Evolutionary conservation across 2,113 vertebrate species (phyloP).

Genomic region (Hystrix brachyura): DNA sequence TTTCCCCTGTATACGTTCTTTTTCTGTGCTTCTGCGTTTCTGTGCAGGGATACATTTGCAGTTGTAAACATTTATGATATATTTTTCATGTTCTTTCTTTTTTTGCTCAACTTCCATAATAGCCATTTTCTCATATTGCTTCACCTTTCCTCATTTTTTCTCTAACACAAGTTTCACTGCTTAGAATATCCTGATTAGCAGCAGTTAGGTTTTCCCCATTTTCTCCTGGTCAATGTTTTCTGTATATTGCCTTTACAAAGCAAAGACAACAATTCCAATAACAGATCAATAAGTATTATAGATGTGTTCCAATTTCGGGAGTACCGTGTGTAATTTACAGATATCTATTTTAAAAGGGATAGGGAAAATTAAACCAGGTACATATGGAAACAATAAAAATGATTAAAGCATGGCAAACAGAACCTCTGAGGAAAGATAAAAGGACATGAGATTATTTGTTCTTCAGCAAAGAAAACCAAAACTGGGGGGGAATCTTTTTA

Average conservation of each 20-base stretch:
- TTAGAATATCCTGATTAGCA: background rate
- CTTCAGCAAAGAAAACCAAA: conserved; percentile 63
- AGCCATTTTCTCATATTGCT: background rate
- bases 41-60: background rate
- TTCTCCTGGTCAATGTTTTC: background rate
- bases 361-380: conserved; percentile 44
- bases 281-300: background rate
- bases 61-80: conserved; percentile 23
- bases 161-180: background rate
- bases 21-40: background rate
- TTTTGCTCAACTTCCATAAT: conserved; percentile 29
- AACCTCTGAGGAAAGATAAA: conserved; percentile 76
- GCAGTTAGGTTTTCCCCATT: background rate
- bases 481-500: background rate
- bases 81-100: background rate
- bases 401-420: conserved; percentile 77
- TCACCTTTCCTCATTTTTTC: background rate
- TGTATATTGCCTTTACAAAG: background rate
- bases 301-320: background rate
- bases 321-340: conserved; percentile 42
- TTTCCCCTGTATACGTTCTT: background rate
- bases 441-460: conserved; percentile 75
- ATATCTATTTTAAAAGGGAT: conserved; percentile 37
- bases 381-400: conserved; percentile 81
- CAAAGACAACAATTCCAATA: background rate